A percentile compares a stretch with the other conserved stretches of the same genome.
These are phyloP conservation scores for Apodemia hepburni DNA, from an alignment of 2,888 invertebrate genomes.

Conservation along the genomic window DNA sequence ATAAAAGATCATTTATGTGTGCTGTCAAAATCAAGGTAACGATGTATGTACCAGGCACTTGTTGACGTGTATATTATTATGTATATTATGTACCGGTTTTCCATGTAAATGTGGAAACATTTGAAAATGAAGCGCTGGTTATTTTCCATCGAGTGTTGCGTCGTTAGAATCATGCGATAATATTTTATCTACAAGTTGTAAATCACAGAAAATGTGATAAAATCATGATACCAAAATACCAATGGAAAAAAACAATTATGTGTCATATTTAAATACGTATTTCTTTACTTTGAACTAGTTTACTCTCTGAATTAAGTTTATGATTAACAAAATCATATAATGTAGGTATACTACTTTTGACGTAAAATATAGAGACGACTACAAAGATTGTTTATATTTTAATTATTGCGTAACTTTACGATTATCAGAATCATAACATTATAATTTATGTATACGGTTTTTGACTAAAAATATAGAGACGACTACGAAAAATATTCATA, in stretches of 20 bases:
- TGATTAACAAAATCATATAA: too few species aligned
- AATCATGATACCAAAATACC: background rate
- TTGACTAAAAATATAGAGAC: too few species aligned
- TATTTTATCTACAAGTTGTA: slow-evolving; percentile 8
- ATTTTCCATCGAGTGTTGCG: background rate
- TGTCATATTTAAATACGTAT: background rate
- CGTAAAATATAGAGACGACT: too few species aligned
- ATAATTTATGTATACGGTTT: too few species aligned
- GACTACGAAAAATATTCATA: too few species aligned
- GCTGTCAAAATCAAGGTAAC: slow-evolving; percentile 1
- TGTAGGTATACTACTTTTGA: too few species aligned
- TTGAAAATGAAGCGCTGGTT: background rate
- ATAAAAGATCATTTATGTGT: background rate
- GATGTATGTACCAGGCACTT: background rate
- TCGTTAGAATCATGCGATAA: slow-evolving; percentile 9
- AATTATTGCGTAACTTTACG: too few species aligned
- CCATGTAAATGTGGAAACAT: background rate
- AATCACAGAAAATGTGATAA: background rate
- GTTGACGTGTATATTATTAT: background rate
- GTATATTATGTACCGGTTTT: background rate
- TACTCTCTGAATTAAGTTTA: too few species aligned
- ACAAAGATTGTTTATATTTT: too few species aligned
- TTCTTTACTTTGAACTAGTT: background rate
- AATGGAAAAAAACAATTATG: background rate
- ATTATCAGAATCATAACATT: too few species aligned